Percentiles rank a stretch among this genome's conserved stretches.
phyloP scores from a whole-genome alignment of 92 coral and sea anemone genomes.

The Hydrozoanthus gracilis region DNA sequence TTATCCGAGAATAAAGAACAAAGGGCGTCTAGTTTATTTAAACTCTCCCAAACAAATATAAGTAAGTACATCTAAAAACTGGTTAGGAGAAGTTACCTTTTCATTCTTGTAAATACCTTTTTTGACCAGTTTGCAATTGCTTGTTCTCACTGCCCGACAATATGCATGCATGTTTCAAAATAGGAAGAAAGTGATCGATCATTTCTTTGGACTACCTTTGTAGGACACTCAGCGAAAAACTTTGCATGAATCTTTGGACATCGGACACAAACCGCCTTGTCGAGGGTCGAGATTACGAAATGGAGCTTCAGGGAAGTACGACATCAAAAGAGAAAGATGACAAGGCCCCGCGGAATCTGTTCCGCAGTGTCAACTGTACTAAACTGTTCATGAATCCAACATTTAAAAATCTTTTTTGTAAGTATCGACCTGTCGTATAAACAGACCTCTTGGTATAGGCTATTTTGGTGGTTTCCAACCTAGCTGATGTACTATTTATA shows the following conservation, averaged over 20 bases:
- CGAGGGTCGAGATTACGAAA: constrained; percentile 6
- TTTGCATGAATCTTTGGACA: not conserved
- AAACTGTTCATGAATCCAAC: not conserved
- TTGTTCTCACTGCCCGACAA: not conserved
- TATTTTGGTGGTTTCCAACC: not conserved
- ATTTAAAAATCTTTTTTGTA: not conserved
- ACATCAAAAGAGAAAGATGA: constrained; percentile 9
- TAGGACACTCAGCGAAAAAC: constrained; percentile 5
- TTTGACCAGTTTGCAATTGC: not conserved
- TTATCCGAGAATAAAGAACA: not conserved
- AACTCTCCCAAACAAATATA: not conserved
- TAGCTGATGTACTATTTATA: too few species aligned
- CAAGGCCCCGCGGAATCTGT: constrained; percentile 2
- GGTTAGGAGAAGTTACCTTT: not conserved
- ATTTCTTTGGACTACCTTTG: not conserved
- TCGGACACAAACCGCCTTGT: constrained; percentile 7
- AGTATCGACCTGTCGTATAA: not conserved
- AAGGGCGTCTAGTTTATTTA: not conserved
- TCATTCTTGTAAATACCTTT: not conserved
- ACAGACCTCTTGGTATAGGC: not conserved
- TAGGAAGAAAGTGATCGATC: not conserved
- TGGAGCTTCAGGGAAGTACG: not conserved
- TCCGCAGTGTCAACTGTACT: not conserved
- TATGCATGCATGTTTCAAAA: not conserved
- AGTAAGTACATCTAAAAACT: not conserved